These are phyloP conservation scores for Coleophora deauratella DNA, from an alignment of 2,888 invertebrate genomes.

Conservation along the genomic window DNA sequence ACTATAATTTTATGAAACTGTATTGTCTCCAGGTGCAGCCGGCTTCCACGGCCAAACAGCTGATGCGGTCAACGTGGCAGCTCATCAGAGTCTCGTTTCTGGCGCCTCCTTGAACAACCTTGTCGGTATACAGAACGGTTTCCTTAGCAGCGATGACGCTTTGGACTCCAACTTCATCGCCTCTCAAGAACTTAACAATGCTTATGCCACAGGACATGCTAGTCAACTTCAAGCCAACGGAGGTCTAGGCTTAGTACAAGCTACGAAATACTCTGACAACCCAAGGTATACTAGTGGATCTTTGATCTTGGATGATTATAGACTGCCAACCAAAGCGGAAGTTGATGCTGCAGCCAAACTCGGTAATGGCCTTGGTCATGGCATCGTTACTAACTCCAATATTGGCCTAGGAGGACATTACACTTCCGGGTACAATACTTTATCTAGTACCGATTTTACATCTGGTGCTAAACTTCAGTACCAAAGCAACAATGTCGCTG, in stretches of 20 bases:
- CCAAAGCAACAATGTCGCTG: constrained; percentile 27
- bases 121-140: constrained; percentile 60
- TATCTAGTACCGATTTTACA: no score
- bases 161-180: constrained; percentile 55
- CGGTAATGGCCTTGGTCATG: constrained; percentile 4
- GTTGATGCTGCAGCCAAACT: neutral
- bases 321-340: constrained; percentile 18
- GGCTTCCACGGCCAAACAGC: constrained; percentile 65
- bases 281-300: constrained; percentile 56
- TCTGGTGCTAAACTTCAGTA: constrained; percentile 18
- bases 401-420: no score
- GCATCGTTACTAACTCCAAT: no score
- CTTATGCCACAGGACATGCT: constrained; percentile 17
- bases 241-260: constrained; percentile 46
- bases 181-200: constrained; percentile 48
- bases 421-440: no score
- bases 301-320: constrained; percentile 58
- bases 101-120: constrained; percentile 59
- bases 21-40: constrained; percentile 44
- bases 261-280: constrained; percentile 38
- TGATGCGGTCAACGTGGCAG: constrained; percentile 61
- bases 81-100: constrained; percentile 59
- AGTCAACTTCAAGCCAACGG: constrained; percentile 14
- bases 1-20: no score
- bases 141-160: constrained; percentile 41